A percentile compares a stretch with the other conserved stretches of the same genome.
Evolutionary conservation across 2,888 invertebrate genomes (phyloP).

Genomic region (Chelonus formosanus): DNA sequence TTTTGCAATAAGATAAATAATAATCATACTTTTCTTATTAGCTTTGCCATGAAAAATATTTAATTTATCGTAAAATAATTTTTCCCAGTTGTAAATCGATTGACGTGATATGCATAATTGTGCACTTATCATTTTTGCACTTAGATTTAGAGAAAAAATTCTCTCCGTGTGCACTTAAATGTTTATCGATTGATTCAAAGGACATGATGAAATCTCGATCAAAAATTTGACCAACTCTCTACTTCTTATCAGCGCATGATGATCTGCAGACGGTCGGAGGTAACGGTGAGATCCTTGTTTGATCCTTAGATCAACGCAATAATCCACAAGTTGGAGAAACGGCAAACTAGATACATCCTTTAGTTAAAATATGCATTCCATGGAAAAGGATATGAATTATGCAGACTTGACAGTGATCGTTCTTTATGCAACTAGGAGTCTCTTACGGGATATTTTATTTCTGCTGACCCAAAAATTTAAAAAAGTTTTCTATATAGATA

Average conservation of each 20-base stretch:
- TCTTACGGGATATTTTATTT: constrained; percentile 40
- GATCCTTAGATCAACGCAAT: background rate
- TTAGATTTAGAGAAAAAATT: too few relatives aligned
- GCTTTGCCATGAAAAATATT: too few relatives aligned
- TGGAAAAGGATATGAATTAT: constrained; percentile 54
- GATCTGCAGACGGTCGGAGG: constrained; percentile 48
- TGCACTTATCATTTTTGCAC: too few relatives aligned
- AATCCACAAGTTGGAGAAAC: constrained; percentile 4
- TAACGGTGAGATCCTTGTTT: too few relatives aligned
- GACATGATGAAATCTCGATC: constrained; percentile 25
- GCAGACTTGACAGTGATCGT: constrained; percentile 44
- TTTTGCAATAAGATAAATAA: too few relatives aligned
- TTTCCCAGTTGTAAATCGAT: too few relatives aligned
- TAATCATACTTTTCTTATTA: too few relatives aligned
- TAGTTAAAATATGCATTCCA: constrained; percentile 37
- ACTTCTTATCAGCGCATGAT: constrained; percentile 34
- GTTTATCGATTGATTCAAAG: background rate
- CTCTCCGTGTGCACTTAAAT: too few relatives aligned
- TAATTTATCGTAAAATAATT: too few relatives aligned
- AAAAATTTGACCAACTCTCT: constrained; percentile 33
- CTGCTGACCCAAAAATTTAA: constrained; percentile 52
- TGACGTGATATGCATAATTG: too few relatives aligned
- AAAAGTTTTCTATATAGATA: too few relatives aligned
- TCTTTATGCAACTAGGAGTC: constrained; percentile 43
- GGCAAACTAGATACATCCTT: constrained; percentile 11